Conservation (phyloP, 1,140 invertebrate genomes). For the Cydia strobilella region DNA sequence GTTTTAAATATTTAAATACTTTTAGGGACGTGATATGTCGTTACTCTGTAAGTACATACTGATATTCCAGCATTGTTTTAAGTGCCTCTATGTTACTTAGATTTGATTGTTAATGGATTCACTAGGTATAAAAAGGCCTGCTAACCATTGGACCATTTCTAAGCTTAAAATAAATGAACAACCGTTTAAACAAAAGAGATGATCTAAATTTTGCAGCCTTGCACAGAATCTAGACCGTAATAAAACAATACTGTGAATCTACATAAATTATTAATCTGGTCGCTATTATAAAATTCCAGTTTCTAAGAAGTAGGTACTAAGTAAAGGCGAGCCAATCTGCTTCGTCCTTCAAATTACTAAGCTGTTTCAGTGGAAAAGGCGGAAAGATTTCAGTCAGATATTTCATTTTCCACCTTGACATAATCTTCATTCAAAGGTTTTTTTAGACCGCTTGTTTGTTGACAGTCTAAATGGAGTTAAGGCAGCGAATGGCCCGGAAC, state of each 20-base stretch:
- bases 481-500: background rate
- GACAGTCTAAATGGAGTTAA: background rate
- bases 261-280: background rate
- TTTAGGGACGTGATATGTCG: too few relatives aligned
- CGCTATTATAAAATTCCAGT: background rate
- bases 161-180: too few relatives aligned
- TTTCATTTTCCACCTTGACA: background rate
- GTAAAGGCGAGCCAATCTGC: too few relatives aligned
- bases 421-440: background rate
- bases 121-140: too few relatives aligned
- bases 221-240: background rate
- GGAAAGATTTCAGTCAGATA: background rate
- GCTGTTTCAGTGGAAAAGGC: background rate
- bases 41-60: too few relatives aligned
- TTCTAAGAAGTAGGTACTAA: too few relatives aligned
- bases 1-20: too few relatives aligned
- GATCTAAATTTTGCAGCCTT: background rate
- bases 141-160: too few relatives aligned
- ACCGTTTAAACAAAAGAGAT: background rate
- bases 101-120: too few relatives aligned
- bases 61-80: too few relatives aligned
- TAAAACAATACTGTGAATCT: background rate
- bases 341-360: too few relatives aligned
- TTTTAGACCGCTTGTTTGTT: background rate
- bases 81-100: too few relatives aligned